Base-by-base conservation (phyloP, 2,888 invertebrate genomes). In the Habrosyne pyritoides region DNA sequence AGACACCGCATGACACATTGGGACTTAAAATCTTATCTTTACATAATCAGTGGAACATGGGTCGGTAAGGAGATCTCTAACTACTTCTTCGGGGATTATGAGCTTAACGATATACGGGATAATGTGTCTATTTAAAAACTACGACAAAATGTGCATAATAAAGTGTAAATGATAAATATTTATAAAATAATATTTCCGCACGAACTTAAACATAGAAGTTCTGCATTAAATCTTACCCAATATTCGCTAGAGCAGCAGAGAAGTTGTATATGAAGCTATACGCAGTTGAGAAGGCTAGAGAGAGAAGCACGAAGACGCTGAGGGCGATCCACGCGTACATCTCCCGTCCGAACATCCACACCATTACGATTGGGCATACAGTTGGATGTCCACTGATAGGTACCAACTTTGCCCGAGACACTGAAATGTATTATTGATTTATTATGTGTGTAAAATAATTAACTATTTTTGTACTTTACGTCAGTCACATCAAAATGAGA, bases 341-440 rank as follows among this genome's bases (percentile, higher is more conserved):
- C 30, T 69, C 73, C 8, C 56, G 57, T 0, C 81, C 79, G 0
- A 86, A 83, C 56, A 84, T 52, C 64, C 75, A 84, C 6, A 81
- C 57, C 50, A 86, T 49, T 5, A 86, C 57, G 6, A 85, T 18
- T 0, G 86, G 86, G 33, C 80, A 75, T 8, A 81, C 46, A 87
- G 66, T 57, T 87, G 86, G 30, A 79, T 74, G 51, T 87, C 86
- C 18, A 86, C 86, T 2, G 86, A 78, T 0, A 87, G 73, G 54
- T 87, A 87, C 86, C 86, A 87, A 3, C 79, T 73, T 50, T 84
- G 83, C 2, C 64, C 57, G 0, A 86, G 55, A 53, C 86, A 87
- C 86, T 86, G 74, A n/a, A 72, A 60, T 49, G 42, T 33, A 79
- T 53, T 0, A 42, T 53, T 52, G 24, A 5, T 24, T n/a, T n/a